Conservation (phyloP, 2,113 vertebrate species). For the Chiloscyllium plagiosum region DNA sequence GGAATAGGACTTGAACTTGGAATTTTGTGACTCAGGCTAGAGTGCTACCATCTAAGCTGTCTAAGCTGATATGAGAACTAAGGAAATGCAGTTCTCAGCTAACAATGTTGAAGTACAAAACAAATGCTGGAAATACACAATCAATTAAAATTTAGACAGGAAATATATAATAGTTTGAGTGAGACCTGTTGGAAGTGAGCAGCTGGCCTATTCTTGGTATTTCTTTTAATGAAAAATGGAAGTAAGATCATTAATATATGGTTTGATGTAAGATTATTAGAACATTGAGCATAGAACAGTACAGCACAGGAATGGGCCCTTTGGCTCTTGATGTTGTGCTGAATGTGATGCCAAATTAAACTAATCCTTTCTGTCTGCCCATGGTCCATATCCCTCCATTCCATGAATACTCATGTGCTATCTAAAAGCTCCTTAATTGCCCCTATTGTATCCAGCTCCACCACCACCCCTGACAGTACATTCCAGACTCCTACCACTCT, state of each 20-base stretch:
- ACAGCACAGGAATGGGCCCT: too few relatives aligned
- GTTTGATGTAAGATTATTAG: background rate
- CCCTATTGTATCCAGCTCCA: too few relatives aligned
- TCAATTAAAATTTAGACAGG: background rate
- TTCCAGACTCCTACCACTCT: too few relatives aligned
- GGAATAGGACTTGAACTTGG: background rate
- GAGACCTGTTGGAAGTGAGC: background rate
- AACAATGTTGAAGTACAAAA: background rate
- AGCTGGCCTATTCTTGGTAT: background rate
- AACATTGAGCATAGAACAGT: too few relatives aligned
- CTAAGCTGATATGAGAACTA: background rate
- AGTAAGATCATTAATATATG: background rate
- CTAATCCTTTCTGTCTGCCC: too few relatives aligned
- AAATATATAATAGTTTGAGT: background rate
- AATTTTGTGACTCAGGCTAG: background rate
- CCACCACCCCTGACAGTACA: too few relatives aligned
- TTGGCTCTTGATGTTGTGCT: too few relatives aligned
- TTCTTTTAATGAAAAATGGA: background rate
- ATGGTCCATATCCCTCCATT: too few relatives aligned
- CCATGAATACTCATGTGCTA: too few relatives aligned
- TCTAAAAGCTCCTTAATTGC: too few relatives aligned
- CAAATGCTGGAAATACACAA: background rate
- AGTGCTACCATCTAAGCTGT: background rate
- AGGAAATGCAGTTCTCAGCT: background rate
- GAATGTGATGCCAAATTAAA: too few relatives aligned